Evolutionary conservation across 2,113 vertebrate species (phyloP).

Genomic region (Oreochromis tanganicae): DNA sequence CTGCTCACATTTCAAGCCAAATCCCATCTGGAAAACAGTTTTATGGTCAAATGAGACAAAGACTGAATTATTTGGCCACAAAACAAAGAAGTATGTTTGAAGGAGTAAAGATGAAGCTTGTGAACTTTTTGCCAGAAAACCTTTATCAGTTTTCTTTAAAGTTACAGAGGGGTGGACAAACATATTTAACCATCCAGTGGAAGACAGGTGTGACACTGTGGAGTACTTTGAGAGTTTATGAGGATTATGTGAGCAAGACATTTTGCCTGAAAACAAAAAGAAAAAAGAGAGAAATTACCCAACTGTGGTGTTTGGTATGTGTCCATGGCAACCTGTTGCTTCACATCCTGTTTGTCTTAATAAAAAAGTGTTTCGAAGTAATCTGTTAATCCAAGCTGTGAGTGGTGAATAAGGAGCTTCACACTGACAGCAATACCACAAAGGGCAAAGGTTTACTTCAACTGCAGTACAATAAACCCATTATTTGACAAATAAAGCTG

Average conservation of each 20-base stretch:
- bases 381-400: rapidly evolving
- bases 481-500: neutral
- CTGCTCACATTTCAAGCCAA: too few species aligned
- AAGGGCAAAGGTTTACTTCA: neutral
- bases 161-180: rapidly evolving
- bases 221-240: neutral
- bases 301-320: neutral
- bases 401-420: rapidly evolving
- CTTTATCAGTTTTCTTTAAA: rapidly evolving
- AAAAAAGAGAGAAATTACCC: neutral
- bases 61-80: neutral
- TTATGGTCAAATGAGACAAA: too few species aligned
- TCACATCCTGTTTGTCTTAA: rapidly evolving
- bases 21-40: too few species aligned
- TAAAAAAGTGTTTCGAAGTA: rapidly evolving
- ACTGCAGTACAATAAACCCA: neutral
- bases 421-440: rapidly evolving
- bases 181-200: rapidly evolving
- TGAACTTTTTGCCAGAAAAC: rapidly evolving
- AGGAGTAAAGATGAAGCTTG: rapidly evolving
- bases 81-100: rapidly evolving
- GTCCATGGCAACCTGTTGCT: neutral
- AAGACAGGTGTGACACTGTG: rapidly evolving
- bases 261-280: neutral
- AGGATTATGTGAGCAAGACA: rapidly evolving